These are phyloP conservation scores for Brachionus plicatilis DNA, from an alignment of 1,140 invertebrate genomes.

Conservation along the genomic window DNA sequence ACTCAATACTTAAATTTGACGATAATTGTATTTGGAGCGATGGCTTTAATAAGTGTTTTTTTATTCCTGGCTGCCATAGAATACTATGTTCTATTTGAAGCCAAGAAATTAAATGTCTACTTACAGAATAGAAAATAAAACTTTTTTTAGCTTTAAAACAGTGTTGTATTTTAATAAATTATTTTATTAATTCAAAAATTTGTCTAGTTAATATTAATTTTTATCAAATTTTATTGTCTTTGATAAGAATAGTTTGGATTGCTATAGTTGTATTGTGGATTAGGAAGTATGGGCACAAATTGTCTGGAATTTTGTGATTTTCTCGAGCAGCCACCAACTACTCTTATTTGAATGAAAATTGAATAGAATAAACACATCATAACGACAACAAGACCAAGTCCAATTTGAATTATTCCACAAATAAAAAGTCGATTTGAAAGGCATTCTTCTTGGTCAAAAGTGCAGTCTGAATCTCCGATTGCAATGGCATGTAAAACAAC, in stretches of 20 bases:
- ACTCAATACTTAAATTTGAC: constrained; percentile 34
- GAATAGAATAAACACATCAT: constrained; percentile 18
- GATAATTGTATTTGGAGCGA: not conserved
- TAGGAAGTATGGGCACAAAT: not conserved
- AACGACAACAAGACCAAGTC: not conserved
- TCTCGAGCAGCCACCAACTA: not conserved
- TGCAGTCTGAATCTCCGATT: not conserved
- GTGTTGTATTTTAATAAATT: not conserved
- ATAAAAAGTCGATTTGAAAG: not conserved
- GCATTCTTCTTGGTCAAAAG: not conserved
- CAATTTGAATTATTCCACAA: not conserved
- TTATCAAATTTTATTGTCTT: not conserved
- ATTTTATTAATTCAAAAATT: not conserved
- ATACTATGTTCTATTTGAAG: not conserved
- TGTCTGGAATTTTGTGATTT: not conserved
- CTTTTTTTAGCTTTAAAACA: not conserved
- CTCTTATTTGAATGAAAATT: not conserved
- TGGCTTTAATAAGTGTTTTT: not conserved
- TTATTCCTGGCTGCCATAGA: not conserved
- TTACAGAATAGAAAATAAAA: constrained; percentile 1
- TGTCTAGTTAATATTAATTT: not conserved
- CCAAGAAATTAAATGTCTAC: not conserved
- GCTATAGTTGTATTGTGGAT: not conserved
- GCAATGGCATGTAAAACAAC: not conserved
- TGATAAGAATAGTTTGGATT: not conserved